Conservation (phyloP, 2,888 invertebrate genomes). For the Adelphocoris suturalis region DNA sequence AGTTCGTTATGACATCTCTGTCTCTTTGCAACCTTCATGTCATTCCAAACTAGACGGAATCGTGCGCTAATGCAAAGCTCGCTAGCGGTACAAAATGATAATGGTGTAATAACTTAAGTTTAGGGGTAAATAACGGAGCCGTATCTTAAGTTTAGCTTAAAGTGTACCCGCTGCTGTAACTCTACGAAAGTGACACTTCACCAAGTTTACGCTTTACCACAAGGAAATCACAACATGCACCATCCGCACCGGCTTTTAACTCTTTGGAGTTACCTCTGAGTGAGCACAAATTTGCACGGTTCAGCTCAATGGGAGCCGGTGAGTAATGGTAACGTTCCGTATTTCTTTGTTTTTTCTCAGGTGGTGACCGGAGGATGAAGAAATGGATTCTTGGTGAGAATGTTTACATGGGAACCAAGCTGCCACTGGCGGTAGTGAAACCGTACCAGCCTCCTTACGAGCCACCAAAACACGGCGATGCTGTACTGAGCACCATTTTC, state of each 20-base stretch:
- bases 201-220: background rate
- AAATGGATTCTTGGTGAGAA: conserved; percentile 17
- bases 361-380: background rate
- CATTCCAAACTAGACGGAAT: too few relatives aligned
- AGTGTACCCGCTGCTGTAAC: too few relatives aligned
- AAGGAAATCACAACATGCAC: background rate
- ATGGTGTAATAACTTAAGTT: too few relatives aligned
- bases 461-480: conserved; percentile 43
- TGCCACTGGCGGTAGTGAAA: conserved; percentile 11
- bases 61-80: too few relatives aligned
- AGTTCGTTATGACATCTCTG: too few relatives aligned
- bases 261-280: background rate
- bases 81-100: too few relatives aligned
- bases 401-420: conserved; percentile 35
- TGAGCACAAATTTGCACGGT: background rate
- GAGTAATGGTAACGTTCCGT: background rate
- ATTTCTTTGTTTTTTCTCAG: conserved; percentile 4
- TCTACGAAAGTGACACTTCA: too few relatives aligned
- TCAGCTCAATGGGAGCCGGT: background rate
- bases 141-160: too few relatives aligned
- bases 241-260: background rate
- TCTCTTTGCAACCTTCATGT: too few relatives aligned
- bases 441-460: conserved; percentile 22
- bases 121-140: too few relatives aligned
- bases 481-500: conserved; percentile 62